phyloP scores from a whole-genome alignment of 2,113 vertebrate genomes.

The Hippotragus niger region DNA sequence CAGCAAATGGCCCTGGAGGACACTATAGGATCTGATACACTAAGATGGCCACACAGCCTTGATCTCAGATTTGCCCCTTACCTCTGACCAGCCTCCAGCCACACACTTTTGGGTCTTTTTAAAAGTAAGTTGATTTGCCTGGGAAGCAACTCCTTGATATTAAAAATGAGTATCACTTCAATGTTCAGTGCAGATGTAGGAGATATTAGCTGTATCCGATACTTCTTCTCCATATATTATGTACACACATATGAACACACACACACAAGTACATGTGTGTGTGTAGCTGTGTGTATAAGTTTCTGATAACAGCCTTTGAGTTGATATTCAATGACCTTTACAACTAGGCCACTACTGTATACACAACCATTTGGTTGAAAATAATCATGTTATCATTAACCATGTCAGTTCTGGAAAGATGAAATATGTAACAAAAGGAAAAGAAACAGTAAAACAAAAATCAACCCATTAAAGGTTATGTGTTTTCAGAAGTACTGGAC shows the following conservation, averaged over 20 bases:
- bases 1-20: background rate
- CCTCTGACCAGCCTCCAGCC: background rate
- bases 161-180: background rate
- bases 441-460: background rate
- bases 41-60: background rate
- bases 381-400: background rate
- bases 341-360: background rate
- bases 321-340: background rate
- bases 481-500: background rate
- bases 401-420: background rate
- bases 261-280: background rate
- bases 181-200: background rate
- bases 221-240: background rate
- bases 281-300: background rate
- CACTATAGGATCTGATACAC: background rate
- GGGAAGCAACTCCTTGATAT: background rate
- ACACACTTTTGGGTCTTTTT: background rate
- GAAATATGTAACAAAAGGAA: background rate
- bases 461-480: background rate
- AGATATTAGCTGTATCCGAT: background rate
- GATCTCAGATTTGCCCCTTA: background rate
- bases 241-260: background rate
- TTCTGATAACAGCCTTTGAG: background rate
- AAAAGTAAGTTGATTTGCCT: constrained; percentile 3
- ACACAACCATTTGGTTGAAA: background rate